These are phyloP conservation scores for Lepidotrigona ventralis DNA, from an alignment of 1,140 invertebrate species.

Conservation along the genomic window DNA sequence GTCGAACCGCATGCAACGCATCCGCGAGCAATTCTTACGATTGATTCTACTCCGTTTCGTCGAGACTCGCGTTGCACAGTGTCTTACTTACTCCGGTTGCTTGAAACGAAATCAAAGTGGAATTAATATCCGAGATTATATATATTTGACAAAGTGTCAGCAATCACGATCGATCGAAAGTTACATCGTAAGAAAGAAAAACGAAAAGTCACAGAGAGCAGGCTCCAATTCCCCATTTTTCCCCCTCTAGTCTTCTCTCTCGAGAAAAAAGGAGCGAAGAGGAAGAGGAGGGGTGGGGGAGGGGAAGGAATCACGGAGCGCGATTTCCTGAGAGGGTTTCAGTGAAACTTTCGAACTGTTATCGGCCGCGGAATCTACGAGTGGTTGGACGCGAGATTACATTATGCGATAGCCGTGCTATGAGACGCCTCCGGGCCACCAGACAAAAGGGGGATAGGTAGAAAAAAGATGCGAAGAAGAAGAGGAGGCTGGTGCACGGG, in stretches of 20 bases:
- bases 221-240: too few relatives aligned
- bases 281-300: too few relatives aligned
- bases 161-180: too few relatives aligned
- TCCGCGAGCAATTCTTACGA: too few relatives aligned
- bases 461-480: background rate
- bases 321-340: conserved; percentile 49
- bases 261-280: background rate
- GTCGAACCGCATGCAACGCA: background rate
- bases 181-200: too few relatives aligned
- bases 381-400: conserved; percentile 61
- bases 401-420: conserved; percentile 51
- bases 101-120: too few relatives aligned
- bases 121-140: too few relatives aligned
- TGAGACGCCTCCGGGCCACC: conserved; percentile 36
- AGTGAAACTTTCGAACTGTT: conserved; percentile 58
- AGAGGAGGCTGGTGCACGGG: too few relatives aligned
- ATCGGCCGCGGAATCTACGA: conserved; percentile 61
- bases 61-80: too few relatives aligned
- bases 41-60: background rate
- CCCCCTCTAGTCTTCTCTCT: background rate
- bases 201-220: too few relatives aligned
- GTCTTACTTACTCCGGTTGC: too few relatives aligned
- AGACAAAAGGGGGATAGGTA: conserved; percentile 38
- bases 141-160: too few relatives aligned
- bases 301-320: background rate